Percentiles rank a stretch among this genome's conserved stretches.
These are phyloP conservation scores for Amiota communis DNA, from an alignment of 2,888 invertebrate species.

Conservation along the genomic window DNA sequence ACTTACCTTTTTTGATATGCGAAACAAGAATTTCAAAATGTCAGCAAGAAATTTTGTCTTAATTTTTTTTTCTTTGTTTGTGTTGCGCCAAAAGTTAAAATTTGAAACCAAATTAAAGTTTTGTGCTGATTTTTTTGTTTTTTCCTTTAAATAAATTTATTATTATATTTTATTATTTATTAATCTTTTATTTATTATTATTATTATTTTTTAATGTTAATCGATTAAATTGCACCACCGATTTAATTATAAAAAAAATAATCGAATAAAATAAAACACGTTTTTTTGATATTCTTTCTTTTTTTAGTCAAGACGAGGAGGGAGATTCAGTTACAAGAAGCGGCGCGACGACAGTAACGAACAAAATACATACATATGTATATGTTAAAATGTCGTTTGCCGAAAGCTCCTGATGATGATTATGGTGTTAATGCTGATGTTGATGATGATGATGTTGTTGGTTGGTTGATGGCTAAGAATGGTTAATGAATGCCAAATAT, in stretches of 20 bases:
- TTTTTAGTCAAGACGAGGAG: constrained; percentile 5
- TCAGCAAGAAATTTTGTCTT: constrained; percentile 15
- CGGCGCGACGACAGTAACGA: not conserved
- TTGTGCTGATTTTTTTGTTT: too few relatives aligned
- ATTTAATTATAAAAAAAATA: too few relatives aligned
- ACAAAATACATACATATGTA: too few relatives aligned
- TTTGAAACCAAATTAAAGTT: constrained; percentile 1
- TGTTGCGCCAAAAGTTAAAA: constrained; percentile 3
- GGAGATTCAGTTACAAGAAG: constrained; percentile 1
- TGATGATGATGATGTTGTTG: constrained; percentile 44
- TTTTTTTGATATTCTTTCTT: not conserved
- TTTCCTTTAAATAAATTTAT: too few relatives aligned
- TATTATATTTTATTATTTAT: too few relatives aligned
- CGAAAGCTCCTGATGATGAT: not conserved
- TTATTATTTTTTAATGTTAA: not conserved
- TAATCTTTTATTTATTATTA: too few relatives aligned
- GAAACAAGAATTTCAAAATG: constrained; percentile 6
- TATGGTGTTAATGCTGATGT: constrained; percentile 13
- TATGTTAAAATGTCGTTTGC: too few relatives aligned
- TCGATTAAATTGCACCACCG: not conserved
- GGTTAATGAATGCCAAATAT: constrained; percentile 15
- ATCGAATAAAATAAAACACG: not conserved
- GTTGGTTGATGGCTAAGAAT: constrained; percentile 47
- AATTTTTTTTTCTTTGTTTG: not conserved
- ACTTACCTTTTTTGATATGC: constrained; percentile 24